Evolutionary conservation across 2,888 invertebrate genomes (phyloP), one percentile per base, ranked within the genome.

Genomic region (Lithophane ornitopus): DNA sequence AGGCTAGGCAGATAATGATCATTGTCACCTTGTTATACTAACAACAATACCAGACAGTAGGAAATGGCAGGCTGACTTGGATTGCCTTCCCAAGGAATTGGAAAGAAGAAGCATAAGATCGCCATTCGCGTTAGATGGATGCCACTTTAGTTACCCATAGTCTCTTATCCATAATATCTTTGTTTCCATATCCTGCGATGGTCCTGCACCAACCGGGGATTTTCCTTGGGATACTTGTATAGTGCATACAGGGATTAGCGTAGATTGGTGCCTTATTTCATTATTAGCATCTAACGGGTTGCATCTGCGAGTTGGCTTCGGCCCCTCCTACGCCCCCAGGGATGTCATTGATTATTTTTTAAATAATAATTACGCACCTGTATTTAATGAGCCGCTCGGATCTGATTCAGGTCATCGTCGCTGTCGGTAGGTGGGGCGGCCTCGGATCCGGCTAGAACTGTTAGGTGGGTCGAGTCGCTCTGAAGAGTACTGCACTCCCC

Each of bases 391-490:
- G 90, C 92, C 28, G 93, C 91, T 3, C 94, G 90, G 66, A 94
- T 94, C 89, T 95, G 94, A 83, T 94, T 92, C 72, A 94, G 92
- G 70, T 95, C 97, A 83, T 97, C 97, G 89, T 97, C 97, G 72
- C 97, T 97, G 92, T 97, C 97, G 1, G 97, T 97, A 78, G 97
- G 96, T 83, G 97, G 95, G 54, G 95, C 94, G 82, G 92, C 95
- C 85, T 97, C 97, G 76, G 97, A 97, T 87, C 97, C 97, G n/a
- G 98, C 98, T 82, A 98, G 97, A 88, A 97, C 98, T 59, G 98
- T 98, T 67, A 98, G 97, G 92, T 98, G 98, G 11, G 98, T 98
- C 9, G 97, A 97, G 94, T 98, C 98, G 83, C 98, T 98, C 92
- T 98, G 98, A 75, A 98, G 96, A 0, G 98, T 98, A 89, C 98